These are phyloP conservation scores for Eudemis profundana DNA, from an alignment of 2,888 invertebrate species.

Conservation along the genomic window DNA sequence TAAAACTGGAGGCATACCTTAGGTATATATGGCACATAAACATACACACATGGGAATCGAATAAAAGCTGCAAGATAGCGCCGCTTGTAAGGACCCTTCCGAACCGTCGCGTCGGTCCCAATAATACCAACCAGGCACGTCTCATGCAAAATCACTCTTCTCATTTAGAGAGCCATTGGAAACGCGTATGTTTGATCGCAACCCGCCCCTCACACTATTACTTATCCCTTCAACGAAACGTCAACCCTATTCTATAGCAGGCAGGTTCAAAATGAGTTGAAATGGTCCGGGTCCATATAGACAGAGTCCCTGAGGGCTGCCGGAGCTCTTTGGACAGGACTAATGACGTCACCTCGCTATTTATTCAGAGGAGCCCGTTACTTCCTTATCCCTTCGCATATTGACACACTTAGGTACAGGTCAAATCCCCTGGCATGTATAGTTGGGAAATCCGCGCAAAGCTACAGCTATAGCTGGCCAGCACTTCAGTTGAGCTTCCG, in stretches of 20 bases:
- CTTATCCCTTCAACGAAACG: neutral
- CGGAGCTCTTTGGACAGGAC: conserved; percentile 56
- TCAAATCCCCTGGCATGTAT: conserved; percentile 14
- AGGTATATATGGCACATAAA: conserved; percentile 7
- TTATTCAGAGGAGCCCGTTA: conserved; percentile 44
- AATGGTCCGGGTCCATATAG: neutral
- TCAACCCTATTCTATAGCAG: neutral
- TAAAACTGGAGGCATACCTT: no score
- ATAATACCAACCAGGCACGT: neutral
- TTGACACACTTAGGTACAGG: conserved; percentile 39
- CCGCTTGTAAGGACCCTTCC: conserved; percentile 8
- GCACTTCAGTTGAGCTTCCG: no score
- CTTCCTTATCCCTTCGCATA: conserved; percentile 30
- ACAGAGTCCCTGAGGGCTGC: conserved; percentile 51
- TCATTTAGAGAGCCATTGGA: conserved; percentile 49
- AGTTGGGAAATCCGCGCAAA: neutral
- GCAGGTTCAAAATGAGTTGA: neutral
- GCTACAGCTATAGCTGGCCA: no score
- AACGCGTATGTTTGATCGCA: conserved; percentile 26
- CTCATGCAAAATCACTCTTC: conserved; percentile 45
- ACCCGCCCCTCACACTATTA: conserved; percentile 11
- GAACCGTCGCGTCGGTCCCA: no score
- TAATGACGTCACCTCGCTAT: conserved; percentile 58
- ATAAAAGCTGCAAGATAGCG: neutral
- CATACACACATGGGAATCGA: neutral